These are phyloP conservation scores for Oreochromis grahami DNA, from an alignment of 2,797 vertebrate species.

Conservation along the genomic window DNA sequence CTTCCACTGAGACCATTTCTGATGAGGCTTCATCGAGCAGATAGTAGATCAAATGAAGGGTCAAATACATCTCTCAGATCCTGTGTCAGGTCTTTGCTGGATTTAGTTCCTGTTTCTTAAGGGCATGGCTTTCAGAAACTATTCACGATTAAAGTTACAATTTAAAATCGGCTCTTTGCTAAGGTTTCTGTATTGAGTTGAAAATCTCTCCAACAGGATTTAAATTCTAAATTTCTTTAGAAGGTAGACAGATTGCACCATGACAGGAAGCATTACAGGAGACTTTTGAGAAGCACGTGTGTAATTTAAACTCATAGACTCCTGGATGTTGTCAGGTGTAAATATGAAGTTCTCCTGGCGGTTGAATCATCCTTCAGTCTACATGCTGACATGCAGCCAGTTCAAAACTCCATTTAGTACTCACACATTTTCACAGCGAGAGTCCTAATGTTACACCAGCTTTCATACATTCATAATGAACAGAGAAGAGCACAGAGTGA, in stretches of 20 bases:
- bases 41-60: neutral
- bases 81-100: neutral
- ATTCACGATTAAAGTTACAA: neutral
- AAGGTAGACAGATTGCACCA: neutral
- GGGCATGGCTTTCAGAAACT: neutral
- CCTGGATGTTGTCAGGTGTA: neutral
- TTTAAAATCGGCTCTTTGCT: neutral
- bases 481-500: neutral
- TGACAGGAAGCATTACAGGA: neutral
- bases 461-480: slow-evolving; percentile 21
- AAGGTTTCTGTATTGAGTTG: neutral
- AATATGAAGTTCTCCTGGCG: neutral
- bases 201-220: neutral
- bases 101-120: neutral
- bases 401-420: neutral
- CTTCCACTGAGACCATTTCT: neutral
- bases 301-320: neutral
- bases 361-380: neutral
- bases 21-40: neutral
- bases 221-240: neutral
- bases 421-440: neutral
- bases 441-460: neutral
- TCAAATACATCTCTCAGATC: neutral
- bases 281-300: neutral
- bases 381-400: neutral